Percentiles rank a stretch among this genome's conserved stretches.
These are phyloP conservation scores for Aramus guarauna DNA, from an alignment of 2,113 vertebrate species.

Conservation along the genomic window DNA sequence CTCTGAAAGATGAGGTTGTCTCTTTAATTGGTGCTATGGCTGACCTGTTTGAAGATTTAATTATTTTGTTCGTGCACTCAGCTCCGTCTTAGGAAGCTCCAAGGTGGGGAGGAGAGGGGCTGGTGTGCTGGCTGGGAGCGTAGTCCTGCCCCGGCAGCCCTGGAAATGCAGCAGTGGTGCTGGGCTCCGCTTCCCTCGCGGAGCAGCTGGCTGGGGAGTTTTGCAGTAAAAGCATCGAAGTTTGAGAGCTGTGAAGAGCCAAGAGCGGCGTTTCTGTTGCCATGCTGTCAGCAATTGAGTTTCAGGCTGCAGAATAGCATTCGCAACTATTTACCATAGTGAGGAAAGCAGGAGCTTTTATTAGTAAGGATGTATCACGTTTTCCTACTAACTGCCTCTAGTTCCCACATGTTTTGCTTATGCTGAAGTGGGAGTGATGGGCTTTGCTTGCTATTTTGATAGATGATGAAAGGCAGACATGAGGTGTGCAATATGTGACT, in stretches of 20 bases:
- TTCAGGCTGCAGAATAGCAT: neutral
- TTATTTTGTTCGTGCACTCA: neutral
- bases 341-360: conserved; percentile 52
- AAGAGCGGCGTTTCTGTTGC: neutral
- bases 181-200: neutral
- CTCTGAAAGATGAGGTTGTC: neutral
- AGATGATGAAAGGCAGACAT: conserved; percentile 36
- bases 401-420: conserved; percentile 53
- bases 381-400: conserved; percentile 17
- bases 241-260: neutral
- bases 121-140: neutral
- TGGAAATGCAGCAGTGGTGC: neutral
- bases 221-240: neutral
- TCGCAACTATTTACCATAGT: neutral
- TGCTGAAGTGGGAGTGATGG: conserved; percentile 26
- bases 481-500: conserved; percentile 32
- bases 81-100: neutral
- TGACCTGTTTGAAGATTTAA: conserved; percentile 37
- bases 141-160: neutral
- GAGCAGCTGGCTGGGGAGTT: neutral
- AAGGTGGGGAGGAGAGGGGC: neutral
- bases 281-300: neutral
- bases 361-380: conserved; percentile 42
- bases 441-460: conserved; percentile 36
- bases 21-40: conserved; percentile 31